Evolutionary conservation across 2,113 vertebrate species (phyloP), one percentile per base, ranked within the genome.

Genomic region (Orcinus orca): DNA sequence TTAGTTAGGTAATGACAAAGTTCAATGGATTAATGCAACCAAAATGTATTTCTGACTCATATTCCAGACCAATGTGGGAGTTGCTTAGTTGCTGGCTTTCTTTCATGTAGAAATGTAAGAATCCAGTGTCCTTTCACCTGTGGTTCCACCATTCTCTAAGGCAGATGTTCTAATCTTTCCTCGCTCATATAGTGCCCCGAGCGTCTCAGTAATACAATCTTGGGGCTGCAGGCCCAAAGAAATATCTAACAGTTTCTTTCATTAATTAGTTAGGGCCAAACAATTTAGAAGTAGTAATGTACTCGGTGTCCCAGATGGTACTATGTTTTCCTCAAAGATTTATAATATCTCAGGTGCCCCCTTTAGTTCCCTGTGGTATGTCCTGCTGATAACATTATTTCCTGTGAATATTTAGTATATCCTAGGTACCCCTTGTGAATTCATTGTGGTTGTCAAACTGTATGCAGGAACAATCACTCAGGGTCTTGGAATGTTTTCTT

Each of bases 391-490:
- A 63, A 36, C n/a, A 38, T 17, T 65, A 3, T 84, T 93, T 86
- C 14, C 65, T 62, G 26, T 92, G 85, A 92, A n/a, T 92, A 86
- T 93, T 95, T 92, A 67, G 63, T 29, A 85, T 38, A 74, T 74
- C 31, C 60, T 77, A 79, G 25, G 15, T 63, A 36, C 14, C 10
- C 71, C 13, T 53, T 77, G 44, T 36, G 36, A 87, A 53, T 47
- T 79, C 33, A 31, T 23, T n/a, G 9, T 86, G 65, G 14, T 62
- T 85, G 26, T 65, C 44, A 76, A 71, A 90, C 68, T 79, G 6
- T 20, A 36, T 62, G 68, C 17, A 79, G 10, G 81, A 71, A 65
- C 10, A 50, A 81, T 73, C 73, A 76, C 74, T 29, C 9, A 3
- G 38, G 44, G 10, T 33, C 23, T 71, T 85, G 41, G 47, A 86